Conservation (phyloP, 2,888 invertebrate species). For the Eupsilia transversa region DNA sequence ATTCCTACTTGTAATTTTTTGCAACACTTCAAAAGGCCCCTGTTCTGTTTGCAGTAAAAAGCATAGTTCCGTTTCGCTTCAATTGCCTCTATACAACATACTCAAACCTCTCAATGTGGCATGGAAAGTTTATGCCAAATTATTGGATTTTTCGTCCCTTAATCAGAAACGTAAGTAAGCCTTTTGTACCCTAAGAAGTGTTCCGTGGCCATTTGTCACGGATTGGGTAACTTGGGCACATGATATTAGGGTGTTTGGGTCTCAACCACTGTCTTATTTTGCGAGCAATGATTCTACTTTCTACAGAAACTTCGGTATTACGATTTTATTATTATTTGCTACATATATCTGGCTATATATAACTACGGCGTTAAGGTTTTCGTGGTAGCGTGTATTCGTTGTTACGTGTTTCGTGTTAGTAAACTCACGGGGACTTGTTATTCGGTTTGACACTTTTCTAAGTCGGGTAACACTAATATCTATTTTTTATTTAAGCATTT, state of each 20-base stretch:
- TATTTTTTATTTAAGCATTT: too few species aligned
- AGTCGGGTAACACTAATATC: too few species aligned
- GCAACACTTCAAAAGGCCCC: background rate
- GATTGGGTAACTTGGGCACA: slow-evolving; percentile 49
- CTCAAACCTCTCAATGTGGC: slow-evolving; percentile 67
- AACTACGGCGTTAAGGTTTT: too few species aligned
- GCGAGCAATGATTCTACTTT: slow-evolving; percentile 17
- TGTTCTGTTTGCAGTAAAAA: background rate
- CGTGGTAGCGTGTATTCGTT: too few species aligned
- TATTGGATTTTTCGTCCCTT: slow-evolving; percentile 78
- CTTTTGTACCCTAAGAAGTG: slow-evolving; percentile 68
- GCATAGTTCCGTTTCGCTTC: slow-evolving; percentile 14
- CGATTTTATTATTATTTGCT: too few species aligned
- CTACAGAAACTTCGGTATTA: background rate
- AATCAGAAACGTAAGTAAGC: slow-evolving; percentile 74
- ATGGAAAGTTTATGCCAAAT: slow-evolving; percentile 78
- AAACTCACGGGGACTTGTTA: too few species aligned
- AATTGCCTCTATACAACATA: slow-evolving; percentile 15
- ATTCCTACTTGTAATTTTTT: background rate
- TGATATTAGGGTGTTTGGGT: slow-evolving; percentile 48
- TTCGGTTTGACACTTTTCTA: too few species aligned
- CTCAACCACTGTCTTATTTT: slow-evolving; percentile 39
- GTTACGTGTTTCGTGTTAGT: too few species aligned
- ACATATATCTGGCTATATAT: too few species aligned
- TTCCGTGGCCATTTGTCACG: slow-evolving; percentile 68